A percentile compares a stretch with the other conserved stretches of the same genome.
Conservation (phyloP, 2,888 invertebrate genomes). For the Argyresthia albistria region DNA sequence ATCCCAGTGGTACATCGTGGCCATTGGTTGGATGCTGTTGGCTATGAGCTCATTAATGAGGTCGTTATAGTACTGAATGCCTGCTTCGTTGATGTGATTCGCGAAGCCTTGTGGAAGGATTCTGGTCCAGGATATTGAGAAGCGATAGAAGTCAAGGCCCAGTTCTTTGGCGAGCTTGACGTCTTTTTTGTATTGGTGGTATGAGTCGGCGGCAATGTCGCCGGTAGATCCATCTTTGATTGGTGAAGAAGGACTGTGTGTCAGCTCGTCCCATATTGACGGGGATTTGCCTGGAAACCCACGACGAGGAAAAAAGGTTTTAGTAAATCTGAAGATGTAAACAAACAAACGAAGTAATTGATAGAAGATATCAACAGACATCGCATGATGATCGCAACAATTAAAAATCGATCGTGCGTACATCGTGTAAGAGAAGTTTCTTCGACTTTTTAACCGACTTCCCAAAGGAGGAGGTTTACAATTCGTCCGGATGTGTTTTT, state of each 20-base stretch:
- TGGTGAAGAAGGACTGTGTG: background rate
- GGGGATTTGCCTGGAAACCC: conserved; percentile 1
- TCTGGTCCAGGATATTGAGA: conserved; percentile 77
- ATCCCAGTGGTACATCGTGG: conserved; percentile 76
- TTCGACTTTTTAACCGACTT: no score
- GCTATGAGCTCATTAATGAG: conserved; percentile 71
- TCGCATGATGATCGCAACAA: no score
- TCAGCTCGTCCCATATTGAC: conserved; percentile 3
- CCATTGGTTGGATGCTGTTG: conserved; percentile 69
- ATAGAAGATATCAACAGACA: no score
- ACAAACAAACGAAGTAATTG: no score
- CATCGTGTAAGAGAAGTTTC: no score
- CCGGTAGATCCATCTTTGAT: conserved; percentile 30
- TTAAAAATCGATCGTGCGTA: no score
- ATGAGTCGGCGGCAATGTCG: conserved; percentile 77
- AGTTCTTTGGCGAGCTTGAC: conserved; percentile 50
- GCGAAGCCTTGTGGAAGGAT: conserved; percentile 73
- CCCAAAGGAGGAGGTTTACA: no score
- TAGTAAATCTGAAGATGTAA: no score
- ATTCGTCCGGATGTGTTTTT: no score
- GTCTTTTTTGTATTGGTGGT: conserved; percentile 71
- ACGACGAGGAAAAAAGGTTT: no score
- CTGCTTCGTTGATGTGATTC: conserved; percentile 65
- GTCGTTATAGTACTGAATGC: conserved; percentile 75
- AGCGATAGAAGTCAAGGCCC: conserved; percentile 66